Conservation (phyloP, 1,140 invertebrate species). For the Pissodes strobi region DNA sequence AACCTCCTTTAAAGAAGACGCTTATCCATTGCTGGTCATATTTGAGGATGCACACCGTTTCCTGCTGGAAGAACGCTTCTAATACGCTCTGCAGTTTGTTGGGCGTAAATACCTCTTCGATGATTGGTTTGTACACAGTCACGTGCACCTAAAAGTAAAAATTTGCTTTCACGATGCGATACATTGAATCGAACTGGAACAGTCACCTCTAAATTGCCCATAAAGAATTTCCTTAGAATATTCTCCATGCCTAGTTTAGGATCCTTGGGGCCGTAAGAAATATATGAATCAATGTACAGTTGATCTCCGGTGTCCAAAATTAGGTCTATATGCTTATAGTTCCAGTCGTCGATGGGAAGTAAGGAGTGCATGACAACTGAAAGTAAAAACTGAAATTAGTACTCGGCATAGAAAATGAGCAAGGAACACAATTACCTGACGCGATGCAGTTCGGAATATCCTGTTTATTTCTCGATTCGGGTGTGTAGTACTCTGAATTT, state of each 20-base stretch:
- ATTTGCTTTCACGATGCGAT: too few relatives aligned
- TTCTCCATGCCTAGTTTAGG: conserved; percentile 44
- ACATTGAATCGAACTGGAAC: too few relatives aligned
- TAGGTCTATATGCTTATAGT: conserved; percentile 48
- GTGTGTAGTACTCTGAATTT: conserved; percentile 38
- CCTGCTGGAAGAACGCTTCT: conserved; percentile 46
- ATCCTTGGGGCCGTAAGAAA: conserved; percentile 46
- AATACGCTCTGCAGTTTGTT: conserved; percentile 34
- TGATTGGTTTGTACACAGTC: conserved; percentile 45
- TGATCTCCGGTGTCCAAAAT: conserved; percentile 50
- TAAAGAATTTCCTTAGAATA: conserved; percentile 44
- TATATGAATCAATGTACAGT: conserved; percentile 52
- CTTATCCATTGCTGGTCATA: conserved; percentile 38
- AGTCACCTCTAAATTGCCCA: conserved; percentile 23
- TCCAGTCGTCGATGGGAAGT: conserved; percentile 45
- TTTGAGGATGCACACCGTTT: conserved; percentile 47
- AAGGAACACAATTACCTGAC: conserved; percentile 18
- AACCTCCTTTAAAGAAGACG: conserved; percentile 46
- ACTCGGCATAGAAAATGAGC: background rate
- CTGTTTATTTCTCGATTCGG: conserved; percentile 36
- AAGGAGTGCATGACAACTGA: conserved; percentile 35
- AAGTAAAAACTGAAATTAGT: background rate
- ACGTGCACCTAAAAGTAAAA: conserved; percentile 39
- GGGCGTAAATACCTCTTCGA: conserved; percentile 34
- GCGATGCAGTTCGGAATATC: conserved; percentile 46